phyloP scores from a whole-genome alignment of 2,113 vertebrate species.

The Chlamydotis undulata region DNA sequence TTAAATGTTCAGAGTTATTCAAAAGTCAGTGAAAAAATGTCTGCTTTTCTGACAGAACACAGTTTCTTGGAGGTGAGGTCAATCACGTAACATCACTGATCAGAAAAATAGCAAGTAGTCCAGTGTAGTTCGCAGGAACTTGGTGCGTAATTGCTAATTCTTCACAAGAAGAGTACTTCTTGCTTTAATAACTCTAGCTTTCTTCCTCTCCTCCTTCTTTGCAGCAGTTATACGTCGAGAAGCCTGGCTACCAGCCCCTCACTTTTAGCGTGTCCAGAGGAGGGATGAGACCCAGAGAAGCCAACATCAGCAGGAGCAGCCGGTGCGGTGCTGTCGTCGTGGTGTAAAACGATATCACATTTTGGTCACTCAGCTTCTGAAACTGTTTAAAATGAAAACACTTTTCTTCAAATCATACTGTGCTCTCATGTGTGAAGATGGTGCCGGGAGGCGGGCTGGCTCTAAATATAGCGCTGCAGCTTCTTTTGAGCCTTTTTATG shows the following conservation, averaged over 20 bases:
- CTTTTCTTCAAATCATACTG: not conserved
- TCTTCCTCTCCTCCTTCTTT: not conserved
- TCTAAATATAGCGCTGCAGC: not conserved
- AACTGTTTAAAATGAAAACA: not conserved
- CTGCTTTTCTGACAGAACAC: not conserved
- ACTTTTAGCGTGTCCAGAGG: not conserved
- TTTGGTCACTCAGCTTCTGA: not conserved
- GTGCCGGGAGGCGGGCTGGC: not conserved
- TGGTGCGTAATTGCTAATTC: not conserved
- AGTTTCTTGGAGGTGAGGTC: not conserved
- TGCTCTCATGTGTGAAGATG: not conserved
- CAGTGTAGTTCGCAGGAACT: not conserved
- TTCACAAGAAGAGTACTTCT: not conserved
- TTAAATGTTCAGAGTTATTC: constrained; percentile 18
- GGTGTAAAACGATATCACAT: not conserved
- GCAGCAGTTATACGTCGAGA: not conserved
- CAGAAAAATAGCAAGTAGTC: not conserved
- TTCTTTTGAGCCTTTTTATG: not conserved
- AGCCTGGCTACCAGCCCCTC: not conserved
- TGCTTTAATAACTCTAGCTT: not conserved
- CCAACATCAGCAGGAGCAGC: not conserved
- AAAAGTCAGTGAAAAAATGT: not conserved
- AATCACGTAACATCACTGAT: not conserved
- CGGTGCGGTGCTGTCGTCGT: not conserved
- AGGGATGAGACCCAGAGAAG: not conserved